phyloP scores from a whole-genome alignment of 2,888 invertebrate species.

The Busseola fusca region DNA sequence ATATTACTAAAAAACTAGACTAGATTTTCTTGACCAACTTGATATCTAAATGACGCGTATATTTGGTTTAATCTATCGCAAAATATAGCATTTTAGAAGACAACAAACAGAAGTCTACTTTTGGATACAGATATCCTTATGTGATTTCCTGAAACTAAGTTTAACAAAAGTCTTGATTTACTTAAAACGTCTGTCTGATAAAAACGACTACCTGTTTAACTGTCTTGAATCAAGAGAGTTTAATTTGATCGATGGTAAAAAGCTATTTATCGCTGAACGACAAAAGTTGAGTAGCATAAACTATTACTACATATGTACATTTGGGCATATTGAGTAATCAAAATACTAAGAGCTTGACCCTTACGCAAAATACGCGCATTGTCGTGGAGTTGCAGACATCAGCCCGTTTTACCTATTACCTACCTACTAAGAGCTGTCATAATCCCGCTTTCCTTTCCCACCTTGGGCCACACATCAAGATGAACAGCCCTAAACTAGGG shows the following conservation, averaged over 20 bases:
- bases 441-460: slow-evolving; percentile 15
- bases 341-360: not conserved
- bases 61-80: not conserved
- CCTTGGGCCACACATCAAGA: slow-evolving; percentile 61
- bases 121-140: not conserved
- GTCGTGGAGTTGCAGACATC: too few species aligned
- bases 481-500: slow-evolving; percentile 69
- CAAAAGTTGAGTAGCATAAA: not conserved
- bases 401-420: too few species aligned
- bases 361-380: too few species aligned
- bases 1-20: not conserved
- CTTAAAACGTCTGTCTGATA: not conserved
- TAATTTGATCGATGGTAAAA: not conserved
- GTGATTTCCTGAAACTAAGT: not conserved
- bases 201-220: not conserved
- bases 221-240: not conserved
- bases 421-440: not conserved
- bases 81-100: not conserved
- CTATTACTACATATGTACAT: not conserved
- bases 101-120: not conserved
- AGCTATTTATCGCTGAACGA: not conserved
- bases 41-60: not conserved
- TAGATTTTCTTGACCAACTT: not conserved
- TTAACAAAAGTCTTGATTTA: not conserved
- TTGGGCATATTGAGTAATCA: not conserved